Percentiles rank a stretch among this genome's conserved stretches.
phyloP scores from a whole-genome alignment of 2,797 vertebrate species.

The Galaxias olidus region DNA sequence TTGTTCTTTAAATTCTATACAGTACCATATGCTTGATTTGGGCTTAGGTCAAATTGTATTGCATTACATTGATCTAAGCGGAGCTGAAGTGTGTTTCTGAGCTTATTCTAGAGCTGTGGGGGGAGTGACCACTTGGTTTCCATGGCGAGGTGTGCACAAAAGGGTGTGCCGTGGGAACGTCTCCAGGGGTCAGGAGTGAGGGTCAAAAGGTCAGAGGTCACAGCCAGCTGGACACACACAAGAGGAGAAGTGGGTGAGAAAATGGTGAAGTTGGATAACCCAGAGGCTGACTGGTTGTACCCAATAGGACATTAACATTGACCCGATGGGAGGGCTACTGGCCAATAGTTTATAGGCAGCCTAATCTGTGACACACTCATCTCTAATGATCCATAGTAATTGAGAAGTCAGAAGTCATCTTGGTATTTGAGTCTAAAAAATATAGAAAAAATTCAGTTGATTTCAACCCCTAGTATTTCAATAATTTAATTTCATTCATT shows the following conservation, averaged over 20 bases:
- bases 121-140: conserved; percentile 71
- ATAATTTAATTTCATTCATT: conserved; percentile 1
- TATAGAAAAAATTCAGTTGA: conserved; percentile 29
- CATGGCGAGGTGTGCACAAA: conserved; percentile 73
- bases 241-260: conserved; percentile 78
- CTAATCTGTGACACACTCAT: conserved; percentile 57
- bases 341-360: conserved; percentile 51
- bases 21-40: conserved; percentile 27
- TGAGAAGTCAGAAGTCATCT: conserved; percentile 65
- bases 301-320: conserved; percentile 78
- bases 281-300: conserved; percentile 53
- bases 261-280: conserved; percentile 47
- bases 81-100: conserved; percentile 46
- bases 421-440: conserved; percentile 46
- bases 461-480: conserved; percentile 42
- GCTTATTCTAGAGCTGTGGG: conserved; percentile 53
- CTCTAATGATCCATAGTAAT: conserved; percentile 73
- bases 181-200: conserved; percentile 78
- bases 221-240: conserved; percentile 80
- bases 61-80: conserved; percentile 53
- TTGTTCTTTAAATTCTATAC: conserved; percentile 4
- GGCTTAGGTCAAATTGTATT: conserved; percentile 54
- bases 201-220: conserved; percentile 74
- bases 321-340: conserved; percentile 67
- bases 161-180: conserved; percentile 85